Percentiles rank a stretch among this genome's conserved stretches.
Evolutionary conservation across 1,140 invertebrate species (phyloP).

Genomic region (Ostrea edulis): DNA sequence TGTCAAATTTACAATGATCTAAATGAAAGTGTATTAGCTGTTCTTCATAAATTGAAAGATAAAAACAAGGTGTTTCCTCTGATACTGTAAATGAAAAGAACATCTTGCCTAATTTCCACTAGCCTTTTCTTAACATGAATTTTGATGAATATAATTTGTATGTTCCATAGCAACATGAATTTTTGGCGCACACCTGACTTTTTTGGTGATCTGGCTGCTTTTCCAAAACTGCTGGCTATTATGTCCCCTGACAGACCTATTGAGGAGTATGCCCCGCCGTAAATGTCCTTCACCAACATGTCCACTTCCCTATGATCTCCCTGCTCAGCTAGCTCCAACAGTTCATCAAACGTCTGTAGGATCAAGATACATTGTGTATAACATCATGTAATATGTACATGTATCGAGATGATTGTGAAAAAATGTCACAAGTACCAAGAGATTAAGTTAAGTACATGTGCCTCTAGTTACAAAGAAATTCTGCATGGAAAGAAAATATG

Average conservation of each 20-base stretch:
- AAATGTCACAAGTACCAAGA: no score
- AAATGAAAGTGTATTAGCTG: no score
- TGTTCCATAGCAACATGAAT: not conserved
- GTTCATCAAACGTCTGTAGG: constrained; percentile 86
- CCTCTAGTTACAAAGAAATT: no score
- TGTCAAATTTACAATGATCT: not conserved
- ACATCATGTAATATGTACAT: not conserved
- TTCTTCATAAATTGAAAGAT: no score
- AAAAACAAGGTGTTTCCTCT: not conserved
- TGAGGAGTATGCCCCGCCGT: constrained; percentile 83
- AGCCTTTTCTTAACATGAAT: not conserved
- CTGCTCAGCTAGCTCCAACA: constrained; percentile 85
- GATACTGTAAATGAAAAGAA: not conserved
- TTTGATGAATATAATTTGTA: not conserved
- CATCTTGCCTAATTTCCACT: no score
- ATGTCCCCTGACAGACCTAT: constrained; percentile 85
- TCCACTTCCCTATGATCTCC: constrained; percentile 88
- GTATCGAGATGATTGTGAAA: no score
- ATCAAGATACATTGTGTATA: not conserved
- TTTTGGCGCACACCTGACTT: not conserved
- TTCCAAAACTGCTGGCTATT: constrained; percentile 90
- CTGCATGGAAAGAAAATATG: no score
- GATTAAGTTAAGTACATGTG: no score
- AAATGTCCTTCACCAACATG: constrained; percentile 89
- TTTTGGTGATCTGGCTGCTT: constrained; percentile 79